Conservation (phyloP, 2,888 invertebrate species). For the Apantesis nais region DNA sequence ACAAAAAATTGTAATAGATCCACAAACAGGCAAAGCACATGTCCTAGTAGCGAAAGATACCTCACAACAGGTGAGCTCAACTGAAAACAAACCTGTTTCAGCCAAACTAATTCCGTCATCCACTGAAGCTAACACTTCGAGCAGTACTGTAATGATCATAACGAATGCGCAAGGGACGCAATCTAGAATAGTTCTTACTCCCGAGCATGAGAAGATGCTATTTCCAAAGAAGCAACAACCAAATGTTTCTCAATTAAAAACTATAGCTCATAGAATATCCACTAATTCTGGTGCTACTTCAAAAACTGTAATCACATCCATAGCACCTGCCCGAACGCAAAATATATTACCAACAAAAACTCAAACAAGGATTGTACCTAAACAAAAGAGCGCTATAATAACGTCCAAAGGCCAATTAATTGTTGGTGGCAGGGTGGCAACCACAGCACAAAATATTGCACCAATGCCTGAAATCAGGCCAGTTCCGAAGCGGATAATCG, state of each 20-base stretch:
- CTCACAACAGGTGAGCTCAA: slow-evolving; percentile 47
- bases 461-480: slow-evolving; percentile 77
- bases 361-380: slow-evolving; percentile 71
- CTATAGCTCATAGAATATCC: slow-evolving; percentile 69
- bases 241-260: slow-evolving; percentile 71
- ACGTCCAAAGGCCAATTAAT: slow-evolving; percentile 86
- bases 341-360: slow-evolving; percentile 49
- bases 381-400: slow-evolving; percentile 83
- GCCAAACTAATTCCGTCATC: slow-evolving; percentile 73
- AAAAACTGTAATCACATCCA: slow-evolving; percentile 60
- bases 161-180: slow-evolving; percentile 87
- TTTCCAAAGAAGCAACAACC: slow-evolving; percentile 83
- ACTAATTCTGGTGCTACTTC: slow-evolving; percentile 55
- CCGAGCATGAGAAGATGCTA: slow-evolving; percentile 86
- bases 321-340: slow-evolving; percentile 40
- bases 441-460: slow-evolving; percentile 78
- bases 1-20: slow-evolving; percentile 81
- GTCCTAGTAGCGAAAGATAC: slow-evolving; percentile 72
- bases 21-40: slow-evolving; percentile 80
- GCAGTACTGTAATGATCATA: slow-evolving; percentile 87
- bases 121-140: slow-evolving; percentile 66
- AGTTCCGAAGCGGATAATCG: slow-evolving; percentile 66
- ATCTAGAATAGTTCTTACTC: slow-evolving; percentile 86
- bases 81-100: slow-evolving; percentile 72
- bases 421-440: slow-evolving; percentile 76